Base-by-base conservation (phyloP, 2,797 vertebrate species). In the Taeniopygia guttata region DNA sequence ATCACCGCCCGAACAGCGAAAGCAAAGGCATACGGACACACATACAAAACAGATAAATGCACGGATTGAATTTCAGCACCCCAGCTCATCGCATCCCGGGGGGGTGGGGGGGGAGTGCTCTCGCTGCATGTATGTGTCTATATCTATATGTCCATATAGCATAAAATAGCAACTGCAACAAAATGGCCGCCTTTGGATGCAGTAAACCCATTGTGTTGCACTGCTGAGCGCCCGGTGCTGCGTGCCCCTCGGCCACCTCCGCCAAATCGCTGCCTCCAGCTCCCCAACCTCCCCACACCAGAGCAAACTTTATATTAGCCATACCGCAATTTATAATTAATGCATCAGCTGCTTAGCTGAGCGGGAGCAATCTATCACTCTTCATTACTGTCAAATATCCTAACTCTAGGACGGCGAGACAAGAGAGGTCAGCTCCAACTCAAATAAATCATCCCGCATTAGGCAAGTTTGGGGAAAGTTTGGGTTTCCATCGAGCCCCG, bases 341-440 rank as follows among this genome's bases (percentile, higher is more conserved):
- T 98, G 98, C 98, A 98, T 98, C 98, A 99, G 98, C 98, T 98
- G 98, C 98, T 98, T 98, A 98, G 98, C 98, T 98, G 98, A 98
- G 98, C 98, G 98, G 97, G 98, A 98, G 98, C 98, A 98, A 99
- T 99, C 98, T 98, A 99, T 99, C 99, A 99, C 98, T 99, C 98
- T 98, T 99, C 98, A 99, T 99, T 99, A 99, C 98, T 99, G 99
- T 99, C 99, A 99, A 98, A 98, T 98, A 99, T 98, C 98, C 98
- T 97, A 98, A 98, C 98, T 98, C 98, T 98, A 98, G 98, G 98
- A 98, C 98, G 98, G 98, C 97, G 97, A 98, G 98, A 98, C 98
- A 98, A 98, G 98, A 97, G 98, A 98, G 98, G 97, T 98, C 97
- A 97, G 98, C 98, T 98, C 98, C 97, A 98, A 98, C 98, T 98